Percentiles rank a stretch among this genome's conserved stretches.
Evolutionary conservation across 2,888 invertebrate species (phyloP).

Genomic region (Pyrochroa serraticornis): DNA sequence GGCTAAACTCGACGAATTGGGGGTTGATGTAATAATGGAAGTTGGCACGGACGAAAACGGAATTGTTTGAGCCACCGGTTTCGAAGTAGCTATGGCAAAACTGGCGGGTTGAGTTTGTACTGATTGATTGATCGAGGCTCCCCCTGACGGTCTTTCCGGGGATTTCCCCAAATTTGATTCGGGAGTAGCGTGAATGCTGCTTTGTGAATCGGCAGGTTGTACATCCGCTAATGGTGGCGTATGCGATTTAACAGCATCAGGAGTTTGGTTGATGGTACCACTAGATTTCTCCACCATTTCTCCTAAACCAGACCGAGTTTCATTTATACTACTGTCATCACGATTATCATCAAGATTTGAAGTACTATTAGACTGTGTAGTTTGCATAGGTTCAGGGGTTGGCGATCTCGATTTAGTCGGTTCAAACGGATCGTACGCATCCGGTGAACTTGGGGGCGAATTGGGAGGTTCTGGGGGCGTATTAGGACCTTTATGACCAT

Average conservation of each 20-base stretch:
- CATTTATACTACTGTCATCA: constrained; percentile 33
- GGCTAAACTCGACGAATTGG: constrained; percentile 45
- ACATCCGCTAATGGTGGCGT: constrained; percentile 53
- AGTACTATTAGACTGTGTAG: constrained; percentile 12
- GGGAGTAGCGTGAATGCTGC: constrained; percentile 49
- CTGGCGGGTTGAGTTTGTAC: constrained; percentile 39
- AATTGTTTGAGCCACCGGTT: constrained; percentile 51
- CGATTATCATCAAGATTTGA: constrained; percentile 33
- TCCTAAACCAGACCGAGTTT: constrained; percentile 33
- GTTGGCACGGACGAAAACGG: constrained; percentile 51
- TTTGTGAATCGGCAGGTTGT: constrained; percentile 57
- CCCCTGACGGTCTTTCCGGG: constrained; percentile 39
- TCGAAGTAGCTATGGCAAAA: constrained; percentile 42
- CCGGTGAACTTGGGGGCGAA: constrained; percentile 74
- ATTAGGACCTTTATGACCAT: constrained; percentile 69
- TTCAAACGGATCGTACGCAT: constrained; percentile 90
- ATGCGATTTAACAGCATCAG: constrained; percentile 45
- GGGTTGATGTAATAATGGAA: constrained; percentile 52
- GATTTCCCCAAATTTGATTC: constrained; percentile 45
- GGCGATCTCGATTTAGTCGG: constrained; percentile 82
- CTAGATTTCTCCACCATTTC: constrained; percentile 43
- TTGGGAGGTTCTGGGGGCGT: constrained; percentile 73
- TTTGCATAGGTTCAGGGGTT: constrained; percentile 60
- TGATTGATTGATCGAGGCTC: constrained; percentile 39
- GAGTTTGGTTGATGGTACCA: constrained; percentile 34